phyloP scores from a whole-genome alignment of 2,888 invertebrate genomes.

The Strigamia maritima region DNA sequence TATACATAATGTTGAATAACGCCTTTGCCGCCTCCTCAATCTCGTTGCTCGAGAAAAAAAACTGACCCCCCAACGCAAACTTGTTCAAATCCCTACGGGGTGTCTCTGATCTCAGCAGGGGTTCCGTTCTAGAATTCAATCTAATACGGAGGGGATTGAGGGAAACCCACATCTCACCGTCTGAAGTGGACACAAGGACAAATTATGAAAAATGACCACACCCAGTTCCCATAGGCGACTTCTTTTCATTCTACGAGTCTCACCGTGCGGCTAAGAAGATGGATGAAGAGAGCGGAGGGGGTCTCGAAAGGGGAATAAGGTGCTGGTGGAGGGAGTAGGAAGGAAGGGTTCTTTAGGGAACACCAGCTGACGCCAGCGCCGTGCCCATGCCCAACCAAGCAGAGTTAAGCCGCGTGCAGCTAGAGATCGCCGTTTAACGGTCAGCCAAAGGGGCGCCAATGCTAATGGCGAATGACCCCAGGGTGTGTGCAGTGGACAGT shows the following conservation, averaged over 20 bases:
- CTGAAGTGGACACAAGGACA: background rate
- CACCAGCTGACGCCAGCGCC: background rate
- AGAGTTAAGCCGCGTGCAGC: background rate
- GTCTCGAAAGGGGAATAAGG: background rate
- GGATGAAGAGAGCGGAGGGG: background rate
- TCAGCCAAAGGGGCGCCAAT: background rate
- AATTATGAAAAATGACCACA: background rate
- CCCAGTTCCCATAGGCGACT: background rate
- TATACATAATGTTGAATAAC: background rate
- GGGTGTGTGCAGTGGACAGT: background rate
- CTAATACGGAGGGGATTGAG: background rate
- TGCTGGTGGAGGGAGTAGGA: background rate
- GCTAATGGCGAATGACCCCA: background rate
- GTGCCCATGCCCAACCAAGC: background rate
- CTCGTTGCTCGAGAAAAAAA: background rate
- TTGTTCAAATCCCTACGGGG: background rate
- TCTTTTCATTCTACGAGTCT: background rate
- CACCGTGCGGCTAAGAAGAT: background rate
- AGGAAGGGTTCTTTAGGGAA: background rate
- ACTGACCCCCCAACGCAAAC: background rate
- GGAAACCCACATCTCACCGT: background rate
- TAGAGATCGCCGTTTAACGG: background rate
- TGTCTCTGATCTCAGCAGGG: background rate
- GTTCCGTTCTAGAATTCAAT: background rate
- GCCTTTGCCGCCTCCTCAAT: background rate